Evolutionary conservation across 1,140 invertebrate genomes (phyloP).

Genomic region (Pteromalus puparum): DNA sequence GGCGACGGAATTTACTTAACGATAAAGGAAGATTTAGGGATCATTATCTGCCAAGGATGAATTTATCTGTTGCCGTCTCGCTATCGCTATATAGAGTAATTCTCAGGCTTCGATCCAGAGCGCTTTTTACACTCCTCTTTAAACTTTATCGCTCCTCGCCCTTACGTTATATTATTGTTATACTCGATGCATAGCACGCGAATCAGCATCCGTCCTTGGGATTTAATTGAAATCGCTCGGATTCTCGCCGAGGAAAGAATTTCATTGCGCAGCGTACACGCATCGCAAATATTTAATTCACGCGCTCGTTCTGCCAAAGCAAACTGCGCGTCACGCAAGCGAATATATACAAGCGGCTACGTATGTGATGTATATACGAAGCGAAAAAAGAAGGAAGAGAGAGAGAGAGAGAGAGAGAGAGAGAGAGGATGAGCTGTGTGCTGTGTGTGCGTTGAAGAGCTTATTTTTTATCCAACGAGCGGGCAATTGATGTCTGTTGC

Average conservation of each 20-base stretch:
- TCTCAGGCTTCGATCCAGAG: background rate
- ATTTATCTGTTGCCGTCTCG: conserved; percentile 55
- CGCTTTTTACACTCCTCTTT: background rate
- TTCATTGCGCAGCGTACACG: background rate
- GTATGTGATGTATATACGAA: background rate
- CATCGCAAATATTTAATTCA: background rate
- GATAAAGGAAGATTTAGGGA: conserved; percentile 66
- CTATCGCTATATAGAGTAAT: too few species aligned
- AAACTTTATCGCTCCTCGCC: too few species aligned
- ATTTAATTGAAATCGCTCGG: conserved; percentile 44
- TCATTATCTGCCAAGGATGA: conserved; percentile 61
- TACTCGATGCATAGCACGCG: background rate
- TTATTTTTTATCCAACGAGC: conserved; percentile 46
- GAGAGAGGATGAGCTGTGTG: too few species aligned
- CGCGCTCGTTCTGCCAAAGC: background rate
- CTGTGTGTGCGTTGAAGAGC: background rate
- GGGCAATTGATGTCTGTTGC: background rate
- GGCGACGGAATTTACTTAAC: conserved; percentile 60
- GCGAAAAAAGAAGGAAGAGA: background rate
- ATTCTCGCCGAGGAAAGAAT: conserved; percentile 19
- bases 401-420: too few species aligned
- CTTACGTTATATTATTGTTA: too few species aligned
- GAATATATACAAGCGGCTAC: background rate
- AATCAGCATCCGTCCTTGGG: background rate
- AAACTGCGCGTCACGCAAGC: background rate